Conservation (phyloP, 2,113 vertebrate genomes). For the Raja brachyura region DNA sequence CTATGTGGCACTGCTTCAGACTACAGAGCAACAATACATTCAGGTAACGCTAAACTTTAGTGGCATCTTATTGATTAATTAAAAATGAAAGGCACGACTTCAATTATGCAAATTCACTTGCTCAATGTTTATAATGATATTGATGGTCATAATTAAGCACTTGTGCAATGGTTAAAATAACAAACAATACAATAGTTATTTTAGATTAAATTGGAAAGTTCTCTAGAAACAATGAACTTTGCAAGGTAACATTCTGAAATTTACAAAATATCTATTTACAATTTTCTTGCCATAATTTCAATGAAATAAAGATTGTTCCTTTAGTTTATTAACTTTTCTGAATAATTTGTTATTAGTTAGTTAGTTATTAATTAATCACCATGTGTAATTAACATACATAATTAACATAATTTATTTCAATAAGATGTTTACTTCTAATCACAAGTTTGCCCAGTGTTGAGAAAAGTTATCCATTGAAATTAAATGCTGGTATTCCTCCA, state of each 20-base stretch:
- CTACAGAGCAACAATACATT: neutral
- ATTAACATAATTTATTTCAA: neutral
- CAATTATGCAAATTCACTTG: neutral
- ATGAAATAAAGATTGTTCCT: neutral
- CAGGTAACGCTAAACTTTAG: neutral
- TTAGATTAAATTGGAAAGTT: neutral
- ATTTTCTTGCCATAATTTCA: neutral
- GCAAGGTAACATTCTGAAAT: neutral
- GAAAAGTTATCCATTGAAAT: neutral
- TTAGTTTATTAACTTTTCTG: neutral
- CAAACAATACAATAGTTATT: neutral
- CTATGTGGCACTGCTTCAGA: slow-evolving; percentile 12
- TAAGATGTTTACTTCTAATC: too few species aligned
- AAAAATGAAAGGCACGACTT: neutral
- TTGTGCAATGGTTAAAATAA: too few species aligned
- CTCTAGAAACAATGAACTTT: neutral
- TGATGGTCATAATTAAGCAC: too few species aligned
- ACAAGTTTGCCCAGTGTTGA: neutral
- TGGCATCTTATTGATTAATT: neutral
- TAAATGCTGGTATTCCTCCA: neutral
- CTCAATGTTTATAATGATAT: too few species aligned
- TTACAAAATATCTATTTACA: neutral
- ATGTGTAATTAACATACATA: too few species aligned
- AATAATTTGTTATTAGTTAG: neutral
- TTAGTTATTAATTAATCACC: too few species aligned